Evolutionary conservation across 2,113 vertebrate genomes (phyloP).

Genomic region (Ailuropoda melanoleuca): DNA sequence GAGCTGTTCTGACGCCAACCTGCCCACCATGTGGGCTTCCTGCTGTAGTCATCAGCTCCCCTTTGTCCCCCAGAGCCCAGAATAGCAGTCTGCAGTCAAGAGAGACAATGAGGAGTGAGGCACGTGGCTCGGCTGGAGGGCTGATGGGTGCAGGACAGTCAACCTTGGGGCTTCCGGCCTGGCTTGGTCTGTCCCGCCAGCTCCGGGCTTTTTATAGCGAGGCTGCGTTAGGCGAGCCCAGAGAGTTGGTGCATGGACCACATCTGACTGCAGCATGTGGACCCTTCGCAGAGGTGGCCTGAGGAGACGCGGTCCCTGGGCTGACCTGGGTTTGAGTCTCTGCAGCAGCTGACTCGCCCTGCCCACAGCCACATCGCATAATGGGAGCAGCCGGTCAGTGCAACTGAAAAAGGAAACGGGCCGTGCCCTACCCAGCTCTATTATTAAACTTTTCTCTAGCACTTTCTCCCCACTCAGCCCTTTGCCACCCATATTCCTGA

Average conservation of each 20-base stretch:
- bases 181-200: neutral
- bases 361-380: constrained; percentile 15
- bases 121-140: neutral
- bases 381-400: constrained; percentile 56
- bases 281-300: constrained; percentile 58
- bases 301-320: constrained; percentile 37
- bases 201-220: constrained; percentile 52
- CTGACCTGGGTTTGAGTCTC: constrained; percentile 75
- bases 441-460: constrained; percentile 72
- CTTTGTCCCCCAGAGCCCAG: constrained; percentile 16
- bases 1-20: neutral
- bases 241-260: neutral
- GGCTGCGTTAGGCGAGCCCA: neutral
- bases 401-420: constrained; percentile 67
- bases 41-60: neutral
- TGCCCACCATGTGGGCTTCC: constrained; percentile 38
- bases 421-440: constrained; percentile 54
- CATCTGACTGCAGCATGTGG: constrained; percentile 3
- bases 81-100: constrained; percentile 27
- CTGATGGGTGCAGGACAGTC: neutral
- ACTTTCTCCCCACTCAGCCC: constrained; percentile 44
- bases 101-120: neutral
- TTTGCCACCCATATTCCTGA: constrained; percentile 29
- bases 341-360: constrained; percentile 54
- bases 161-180: constrained; percentile 50